phyloP scores from a whole-genome alignment of 2,888 invertebrate genomes.

The Margaritifera margaritifera region DNA sequence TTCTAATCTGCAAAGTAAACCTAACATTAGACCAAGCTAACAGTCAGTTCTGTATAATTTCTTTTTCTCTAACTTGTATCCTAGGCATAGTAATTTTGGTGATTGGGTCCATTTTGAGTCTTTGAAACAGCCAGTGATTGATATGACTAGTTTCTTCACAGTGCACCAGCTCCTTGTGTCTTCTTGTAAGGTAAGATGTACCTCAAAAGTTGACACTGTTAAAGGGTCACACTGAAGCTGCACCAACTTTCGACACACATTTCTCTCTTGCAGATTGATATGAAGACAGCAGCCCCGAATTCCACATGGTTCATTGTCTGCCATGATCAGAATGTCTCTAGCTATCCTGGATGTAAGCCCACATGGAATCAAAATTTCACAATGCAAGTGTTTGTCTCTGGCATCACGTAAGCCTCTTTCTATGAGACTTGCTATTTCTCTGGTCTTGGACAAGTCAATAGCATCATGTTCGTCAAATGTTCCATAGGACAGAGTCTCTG shows the following conservation, averaged over 20 bases:
- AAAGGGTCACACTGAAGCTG: conserved; percentile 89
- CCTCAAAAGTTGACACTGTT: conserved; percentile 91
- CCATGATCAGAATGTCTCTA: conserved; percentile 85
- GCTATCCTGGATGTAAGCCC: conserved; percentile 87
- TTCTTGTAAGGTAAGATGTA: conserved; percentile 89
- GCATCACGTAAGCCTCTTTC: conserved; percentile 87
- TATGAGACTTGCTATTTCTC: conserved; percentile 80
- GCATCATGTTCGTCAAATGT: conserved; percentile 40
- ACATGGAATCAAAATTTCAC: conserved; percentile 88
- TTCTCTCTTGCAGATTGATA: conserved; percentile 81
- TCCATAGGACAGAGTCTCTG: conserved; percentile 33
- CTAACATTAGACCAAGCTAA: conserved; percentile 1
- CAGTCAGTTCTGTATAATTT: conserved; percentile 82
- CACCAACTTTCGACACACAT: conserved; percentile 79
- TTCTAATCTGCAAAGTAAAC: not conserved
- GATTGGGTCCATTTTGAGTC: conserved; percentile 43
- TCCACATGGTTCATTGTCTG: conserved; percentile 92
- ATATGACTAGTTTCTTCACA: conserved; percentile 85
- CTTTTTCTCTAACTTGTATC: conserved; percentile 91
- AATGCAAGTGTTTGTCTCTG: conserved; percentile 85
- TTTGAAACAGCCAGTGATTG: conserved; percentile 54
- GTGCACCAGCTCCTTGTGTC: conserved; percentile 90
- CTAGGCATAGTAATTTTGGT: conserved; percentile 84
- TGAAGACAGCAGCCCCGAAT: conserved; percentile 88
- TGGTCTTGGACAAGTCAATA: conserved; percentile 73